These are phyloP conservation scores for Prionailurus bengalensis DNA, from an alignment of 2,113 vertebrate genomes.

Conservation along the genomic window DNA sequence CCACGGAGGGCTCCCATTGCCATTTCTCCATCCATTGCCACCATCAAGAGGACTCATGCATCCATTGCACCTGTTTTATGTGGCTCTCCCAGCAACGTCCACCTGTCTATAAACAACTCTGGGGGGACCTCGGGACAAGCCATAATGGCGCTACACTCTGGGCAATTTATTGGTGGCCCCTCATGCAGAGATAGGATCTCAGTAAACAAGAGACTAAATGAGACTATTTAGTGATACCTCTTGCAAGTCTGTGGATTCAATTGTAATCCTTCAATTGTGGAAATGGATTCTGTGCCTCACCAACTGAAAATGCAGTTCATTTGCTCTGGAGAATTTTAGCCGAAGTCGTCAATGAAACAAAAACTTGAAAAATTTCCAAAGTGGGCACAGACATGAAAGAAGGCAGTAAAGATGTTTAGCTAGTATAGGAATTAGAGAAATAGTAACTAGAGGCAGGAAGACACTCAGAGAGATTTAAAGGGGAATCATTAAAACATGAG, in stretches of 20 bases:
- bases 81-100: constrained; percentile 58
- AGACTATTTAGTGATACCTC: background rate
- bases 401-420: background rate
- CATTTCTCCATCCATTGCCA: constrained; percentile 75
- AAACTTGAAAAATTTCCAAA: background rate
- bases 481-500: background rate
- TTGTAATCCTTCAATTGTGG: background rate
- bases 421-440: background rate
- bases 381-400: background rate
- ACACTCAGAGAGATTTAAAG: background rate
- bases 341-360: background rate
- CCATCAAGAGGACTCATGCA: constrained; percentile 61
- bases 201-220: background rate
- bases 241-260: background rate
- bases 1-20: constrained; percentile 51
- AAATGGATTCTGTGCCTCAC: background rate
- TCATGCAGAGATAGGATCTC: background rate
- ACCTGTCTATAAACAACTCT: constrained; percentile 69
- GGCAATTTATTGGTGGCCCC: background rate
- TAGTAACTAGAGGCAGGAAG: background rate
- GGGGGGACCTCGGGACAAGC: background rate
- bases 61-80: constrained; percentile 70
- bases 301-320: background rate
- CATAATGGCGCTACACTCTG: background rate
- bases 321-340: constrained; percentile 10